Evolutionary conservation across 2,888 invertebrate genomes (phyloP).

Genomic region (Harmothoe impar): DNA sequence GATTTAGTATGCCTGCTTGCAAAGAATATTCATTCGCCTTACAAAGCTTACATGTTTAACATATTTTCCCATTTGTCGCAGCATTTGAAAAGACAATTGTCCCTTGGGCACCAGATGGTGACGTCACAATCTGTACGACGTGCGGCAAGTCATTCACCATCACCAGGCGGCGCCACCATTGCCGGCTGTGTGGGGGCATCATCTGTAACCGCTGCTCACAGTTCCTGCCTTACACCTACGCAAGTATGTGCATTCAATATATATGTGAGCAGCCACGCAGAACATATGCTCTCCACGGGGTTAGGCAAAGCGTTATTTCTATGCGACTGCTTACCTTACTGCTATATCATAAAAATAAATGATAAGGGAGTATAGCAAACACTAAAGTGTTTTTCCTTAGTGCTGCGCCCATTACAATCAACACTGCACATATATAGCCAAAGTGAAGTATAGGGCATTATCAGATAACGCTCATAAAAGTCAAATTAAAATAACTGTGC

Average conservation of each 20-base stretch:
- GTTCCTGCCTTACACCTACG: constrained; percentile 91
- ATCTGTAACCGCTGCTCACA: constrained; percentile 96
- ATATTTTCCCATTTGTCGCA: constrained; percentile 74
- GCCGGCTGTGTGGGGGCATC: constrained; percentile 94
- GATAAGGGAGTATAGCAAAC: too few relatives aligned
- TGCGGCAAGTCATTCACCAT: constrained; percentile 94
- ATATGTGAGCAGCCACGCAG: neutral
- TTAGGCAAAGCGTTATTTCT: too few relatives aligned
- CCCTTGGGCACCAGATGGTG: constrained; percentile 95
- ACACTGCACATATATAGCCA: too few relatives aligned
- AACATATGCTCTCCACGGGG: too few relatives aligned
- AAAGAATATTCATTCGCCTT: neutral
- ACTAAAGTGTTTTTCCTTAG: too few relatives aligned
- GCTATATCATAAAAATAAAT: too few relatives aligned
- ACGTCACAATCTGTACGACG: constrained; percentile 94
- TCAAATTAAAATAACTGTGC: too few relatives aligned
- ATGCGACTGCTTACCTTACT: too few relatives aligned
- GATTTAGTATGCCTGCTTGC: constrained; percentile 30
- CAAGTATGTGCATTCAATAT: constrained; percentile 85
- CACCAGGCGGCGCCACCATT: constrained; percentile 96
- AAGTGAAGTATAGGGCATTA: too few relatives aligned
- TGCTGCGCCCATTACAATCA: too few relatives aligned
- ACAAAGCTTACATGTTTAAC: too few relatives aligned
- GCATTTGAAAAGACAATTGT: constrained; percentile 89
- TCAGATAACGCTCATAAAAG: too few relatives aligned